Evolutionary conservation across 2,797 vertebrate genomes (phyloP).

Genomic region (Hippoglossus hippoglossus): DNA sequence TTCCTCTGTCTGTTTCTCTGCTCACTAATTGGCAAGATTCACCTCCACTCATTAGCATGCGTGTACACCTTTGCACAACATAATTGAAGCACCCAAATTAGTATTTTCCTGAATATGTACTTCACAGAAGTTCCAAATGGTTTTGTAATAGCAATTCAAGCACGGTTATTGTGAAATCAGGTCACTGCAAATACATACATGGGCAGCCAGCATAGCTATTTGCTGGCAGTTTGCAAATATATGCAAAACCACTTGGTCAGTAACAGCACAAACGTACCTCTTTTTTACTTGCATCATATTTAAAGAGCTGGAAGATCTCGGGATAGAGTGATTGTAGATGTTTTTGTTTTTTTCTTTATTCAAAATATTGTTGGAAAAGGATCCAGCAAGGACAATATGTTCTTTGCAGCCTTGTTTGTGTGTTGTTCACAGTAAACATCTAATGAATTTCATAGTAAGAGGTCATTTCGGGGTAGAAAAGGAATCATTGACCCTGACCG

Average conservation of each 20-base stretch:
- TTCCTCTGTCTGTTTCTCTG: constrained; percentile 3
- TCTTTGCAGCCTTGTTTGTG: too few relatives aligned
- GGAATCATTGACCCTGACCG: not conserved
- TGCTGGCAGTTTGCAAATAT: not conserved
- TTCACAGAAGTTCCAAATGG: constrained; percentile 8
- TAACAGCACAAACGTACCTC: not conserved
- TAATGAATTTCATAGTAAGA: not conserved
- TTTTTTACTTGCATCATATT: too few relatives aligned
- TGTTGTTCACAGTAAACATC: not conserved
- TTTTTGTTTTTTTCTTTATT: not conserved
- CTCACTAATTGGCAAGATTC: constrained; percentile 29
- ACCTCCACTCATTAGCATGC: constrained; percentile 14
- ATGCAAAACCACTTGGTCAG: not conserved
- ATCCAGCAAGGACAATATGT: too few relatives aligned
- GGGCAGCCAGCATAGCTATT: not conserved
- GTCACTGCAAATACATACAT: not conserved
- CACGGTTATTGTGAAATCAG: not conserved
- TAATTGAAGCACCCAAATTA: constrained; percentile 7
- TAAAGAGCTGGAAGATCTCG: too few relatives aligned
- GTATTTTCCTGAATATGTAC: constrained; percentile 21
- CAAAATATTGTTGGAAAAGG: too few relatives aligned
- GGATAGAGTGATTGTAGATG: not conserved
- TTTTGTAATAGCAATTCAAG: constrained; percentile 5
- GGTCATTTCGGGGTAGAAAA: not conserved
- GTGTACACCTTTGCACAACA: constrained; percentile 14